These are phyloP conservation scores for Tenthredo distinguenda DNA, from an alignment of 2,888 invertebrate species.

Conservation along the genomic window DNA sequence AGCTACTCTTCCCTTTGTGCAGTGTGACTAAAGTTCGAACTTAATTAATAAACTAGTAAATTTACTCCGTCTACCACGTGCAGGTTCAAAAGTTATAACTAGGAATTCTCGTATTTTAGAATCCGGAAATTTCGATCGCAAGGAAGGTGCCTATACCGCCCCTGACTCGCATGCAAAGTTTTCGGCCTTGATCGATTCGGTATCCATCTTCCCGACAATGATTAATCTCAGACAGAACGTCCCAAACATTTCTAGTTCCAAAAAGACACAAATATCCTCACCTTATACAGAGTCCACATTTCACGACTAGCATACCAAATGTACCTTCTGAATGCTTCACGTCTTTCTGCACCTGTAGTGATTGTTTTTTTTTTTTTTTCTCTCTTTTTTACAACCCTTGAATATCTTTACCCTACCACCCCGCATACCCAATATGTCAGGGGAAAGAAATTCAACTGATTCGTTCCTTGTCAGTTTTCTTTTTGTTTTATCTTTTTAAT, in stretches of 20 bases:
- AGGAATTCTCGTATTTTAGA: slow-evolving; percentile 37
- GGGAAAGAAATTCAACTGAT: background rate
- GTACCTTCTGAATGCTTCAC: slow-evolving; percentile 26
- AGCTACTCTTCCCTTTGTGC: slow-evolving; percentile 10
- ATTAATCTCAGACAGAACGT: slow-evolving; percentile 41
- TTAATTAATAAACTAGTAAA: slow-evolving; percentile 36
- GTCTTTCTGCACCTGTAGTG: background rate
- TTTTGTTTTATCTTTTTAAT: background rate
- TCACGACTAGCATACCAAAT: slow-evolving; percentile 9
- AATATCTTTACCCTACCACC: slow-evolving; percentile 1
- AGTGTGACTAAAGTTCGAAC: slow-evolving; percentile 21
- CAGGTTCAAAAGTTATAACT: background rate
- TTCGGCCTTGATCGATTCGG: slow-evolving; percentile 29
- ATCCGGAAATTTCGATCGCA: slow-evolving; percentile 38
- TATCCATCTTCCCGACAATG: slow-evolving; percentile 16
- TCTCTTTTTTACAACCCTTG: background rate
- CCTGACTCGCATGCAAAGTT: slow-evolving; percentile 38
- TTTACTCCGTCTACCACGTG: background rate
- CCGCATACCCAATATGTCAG: background rate
- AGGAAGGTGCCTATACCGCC: background rate
- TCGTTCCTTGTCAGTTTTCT: background rate
- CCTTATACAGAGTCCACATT: slow-evolving; percentile 9
- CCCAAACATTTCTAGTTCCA: slow-evolving; percentile 8
- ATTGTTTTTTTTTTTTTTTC: background rate
- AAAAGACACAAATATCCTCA: slow-evolving; percentile 22